A percentile compares a stretch with the other conserved stretches of the same genome.
phyloP scores from a whole-genome alignment of 1,140 invertebrate species.

The Scaptomyza graminum region DNA sequence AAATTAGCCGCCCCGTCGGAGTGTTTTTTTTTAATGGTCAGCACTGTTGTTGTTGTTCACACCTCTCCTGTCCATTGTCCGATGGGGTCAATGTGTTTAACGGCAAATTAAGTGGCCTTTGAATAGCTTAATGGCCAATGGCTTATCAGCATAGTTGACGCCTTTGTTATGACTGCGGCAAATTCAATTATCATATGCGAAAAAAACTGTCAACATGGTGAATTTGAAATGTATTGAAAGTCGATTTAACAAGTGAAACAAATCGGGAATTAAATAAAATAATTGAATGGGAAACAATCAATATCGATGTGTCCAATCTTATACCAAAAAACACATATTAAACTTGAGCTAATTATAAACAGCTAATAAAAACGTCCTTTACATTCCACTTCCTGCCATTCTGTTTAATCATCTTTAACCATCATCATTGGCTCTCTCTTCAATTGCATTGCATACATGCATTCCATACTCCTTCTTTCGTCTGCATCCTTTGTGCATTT shows the following conservation, averaged over 20 bases:
- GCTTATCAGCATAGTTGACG: conserved; percentile 37
- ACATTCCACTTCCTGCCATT: neutral
- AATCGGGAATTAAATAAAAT: neutral
- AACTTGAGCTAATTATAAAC: conserved; percentile 9
- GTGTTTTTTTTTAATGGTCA: conserved; percentile 45
- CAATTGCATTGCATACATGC: neutral
- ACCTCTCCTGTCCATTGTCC: conserved; percentile 46
- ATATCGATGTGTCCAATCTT: too few species aligned
- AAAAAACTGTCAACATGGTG: neutral
- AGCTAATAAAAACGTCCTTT: conserved; percentile 1
- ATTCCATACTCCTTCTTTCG: neutral
- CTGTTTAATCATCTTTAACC: neutral
- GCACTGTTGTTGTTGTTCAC: conserved; percentile 56
- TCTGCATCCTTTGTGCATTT: conserved; percentile 17
- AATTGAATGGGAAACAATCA: neutral
- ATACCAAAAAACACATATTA: too few species aligned
- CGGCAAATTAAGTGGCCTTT: conserved; percentile 58
- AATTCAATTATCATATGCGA: neutral
- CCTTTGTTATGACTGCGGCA: conserved; percentile 23
- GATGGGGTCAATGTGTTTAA: conserved; percentile 60
- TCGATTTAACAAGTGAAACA: too few species aligned
- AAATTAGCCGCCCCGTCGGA: conserved; percentile 52
- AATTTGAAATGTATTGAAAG: neutral
- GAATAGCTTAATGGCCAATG: conserved; percentile 32
- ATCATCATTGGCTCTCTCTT: conserved; percentile 3